Conservation (phyloP, 2,113 vertebrate genomes). For the Phainopepla nitens region DNA sequence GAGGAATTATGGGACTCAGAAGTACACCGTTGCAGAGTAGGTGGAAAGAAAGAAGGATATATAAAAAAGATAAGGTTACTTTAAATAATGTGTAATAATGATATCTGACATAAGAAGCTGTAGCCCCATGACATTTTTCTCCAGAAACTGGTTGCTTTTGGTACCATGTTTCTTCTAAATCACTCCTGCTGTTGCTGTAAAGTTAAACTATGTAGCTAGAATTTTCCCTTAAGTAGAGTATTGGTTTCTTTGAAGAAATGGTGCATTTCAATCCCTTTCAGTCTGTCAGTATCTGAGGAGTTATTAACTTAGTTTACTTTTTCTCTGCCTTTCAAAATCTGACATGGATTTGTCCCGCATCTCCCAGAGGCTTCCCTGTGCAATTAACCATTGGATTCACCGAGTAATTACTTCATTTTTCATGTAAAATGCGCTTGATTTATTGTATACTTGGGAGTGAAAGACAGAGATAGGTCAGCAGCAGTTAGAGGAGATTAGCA, state of each 20-base stretch:
- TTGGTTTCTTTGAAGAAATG: conserved; percentile 54
- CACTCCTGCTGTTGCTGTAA: background rate
- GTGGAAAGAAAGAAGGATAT: background rate
- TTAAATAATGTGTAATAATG: background rate
- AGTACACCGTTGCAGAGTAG: background rate
- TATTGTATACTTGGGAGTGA: conserved; percentile 75
- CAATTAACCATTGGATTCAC: conserved; percentile 85
- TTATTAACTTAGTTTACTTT: conserved; percentile 73
- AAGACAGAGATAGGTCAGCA: conserved; percentile 77
- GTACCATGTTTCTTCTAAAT: conserved; percentile 20
- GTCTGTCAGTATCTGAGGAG: conserved; percentile 54
- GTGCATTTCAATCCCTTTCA: conserved; percentile 53
- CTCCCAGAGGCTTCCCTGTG: conserved; percentile 79
- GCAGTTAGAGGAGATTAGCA: conserved; percentile 73
- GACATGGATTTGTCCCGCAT: conserved; percentile 78
- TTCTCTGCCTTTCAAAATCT: conserved; percentile 72
- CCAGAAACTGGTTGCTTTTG: background rate
- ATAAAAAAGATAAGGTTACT: background rate
- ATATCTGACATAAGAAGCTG: background rate
- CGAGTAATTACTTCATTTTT: conserved; percentile 90
- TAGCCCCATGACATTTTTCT: background rate
- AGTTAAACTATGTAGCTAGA: conserved; percentile 17
- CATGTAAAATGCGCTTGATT: conserved; percentile 82
- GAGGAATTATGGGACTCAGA: background rate
- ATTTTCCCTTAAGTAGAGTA: conserved; percentile 51